Evolutionary conservation across 2,797 vertebrate species (phyloP), one percentile per base, ranked within the genome.

Genomic region (Aeoliscus strigatus): DNA sequence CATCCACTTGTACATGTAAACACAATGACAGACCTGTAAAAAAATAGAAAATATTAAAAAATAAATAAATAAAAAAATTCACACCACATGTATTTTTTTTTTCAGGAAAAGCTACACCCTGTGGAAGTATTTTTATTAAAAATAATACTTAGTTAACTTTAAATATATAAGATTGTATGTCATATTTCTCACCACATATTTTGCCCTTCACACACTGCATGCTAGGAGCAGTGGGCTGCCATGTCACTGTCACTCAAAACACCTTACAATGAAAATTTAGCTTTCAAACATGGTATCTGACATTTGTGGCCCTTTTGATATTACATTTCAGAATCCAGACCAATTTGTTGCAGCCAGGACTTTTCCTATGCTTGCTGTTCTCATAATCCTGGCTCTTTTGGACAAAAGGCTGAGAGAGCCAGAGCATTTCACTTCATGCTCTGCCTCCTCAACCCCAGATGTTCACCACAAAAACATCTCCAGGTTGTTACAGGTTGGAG

Each of bases 361-460:
- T 82, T 72, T 81, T 73, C 70, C 58, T 57, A 69, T 83, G 66
- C 79, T 82, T 75, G 70, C 54, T 37, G 27, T 77, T 82, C 69
- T 70, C 81, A 84, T 84, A 82, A 75, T 73, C 67, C 72, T 65
- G 65, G 71, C 79, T 76, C 70, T 71, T 76, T 70, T 68, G 82
- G 85, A 82, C 80, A 85, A 83, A 86, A 82, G 79, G 73, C 70
- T 76, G 75, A 59, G 72, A 70, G 64, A 81, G 73, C 80, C 73
- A 46, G 73, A 75, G 79, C 81, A 75, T 87, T 85, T 86, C 77
- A 87, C 88, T 87, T 89, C 83, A 87, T 85, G 79, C 81, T 86
- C 76, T 76, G 78, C 82, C 77, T 86, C 80, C 80, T 83, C 84
- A 87, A 85, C 82, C 86, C 87, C 86, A 89, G 88, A 88, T 89